Evolutionary conservation across 1,140 invertebrate species (phyloP).

Genomic region (Halesus radiatus): DNA sequence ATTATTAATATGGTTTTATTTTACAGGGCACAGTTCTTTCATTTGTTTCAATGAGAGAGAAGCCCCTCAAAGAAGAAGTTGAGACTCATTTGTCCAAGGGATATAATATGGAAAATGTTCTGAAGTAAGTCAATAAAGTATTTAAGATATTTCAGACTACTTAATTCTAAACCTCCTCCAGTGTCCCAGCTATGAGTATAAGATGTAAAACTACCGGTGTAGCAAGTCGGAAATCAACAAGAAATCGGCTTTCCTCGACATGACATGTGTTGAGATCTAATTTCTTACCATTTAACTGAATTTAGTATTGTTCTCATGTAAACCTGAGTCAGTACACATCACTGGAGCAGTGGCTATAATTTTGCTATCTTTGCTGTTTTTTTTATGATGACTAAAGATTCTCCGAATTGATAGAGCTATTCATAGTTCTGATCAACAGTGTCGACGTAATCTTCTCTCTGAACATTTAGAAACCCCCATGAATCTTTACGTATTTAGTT

Average conservation of each 20-base stretch:
- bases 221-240: too few relatives aligned
- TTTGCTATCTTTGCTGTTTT: too few relatives aligned
- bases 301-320: too few relatives aligned
- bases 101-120: slow-evolving; percentile 71
- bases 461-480: not conserved
- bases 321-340: too few relatives aligned
- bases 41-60: slow-evolving; percentile 90
- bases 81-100: slow-evolving; percentile 79
- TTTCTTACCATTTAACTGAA: too few relatives aligned
- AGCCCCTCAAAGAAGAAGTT: slow-evolving; percentile 80
- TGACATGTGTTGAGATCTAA: too few relatives aligned
- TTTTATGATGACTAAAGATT: slow-evolving; percentile 41
- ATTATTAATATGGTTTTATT: slow-evolving; percentile 50
- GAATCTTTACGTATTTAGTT: not conserved
- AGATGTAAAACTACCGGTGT: too few relatives aligned
- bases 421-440: slow-evolving; percentile 50
- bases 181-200: too few relatives aligned
- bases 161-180: too few relatives aligned
- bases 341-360: too few relatives aligned
- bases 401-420: slow-evolving; percentile 51
- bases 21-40: slow-evolving; percentile 92
- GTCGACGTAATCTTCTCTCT: slow-evolving; percentile 59
- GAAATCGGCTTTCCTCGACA: too few relatives aligned
- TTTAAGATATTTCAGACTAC: too few relatives aligned
- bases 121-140: slow-evolving; percentile 68